Evolutionary conservation across 2,888 invertebrate genomes (phyloP).

Genomic region (Euplagia quadripunctaria): DNA sequence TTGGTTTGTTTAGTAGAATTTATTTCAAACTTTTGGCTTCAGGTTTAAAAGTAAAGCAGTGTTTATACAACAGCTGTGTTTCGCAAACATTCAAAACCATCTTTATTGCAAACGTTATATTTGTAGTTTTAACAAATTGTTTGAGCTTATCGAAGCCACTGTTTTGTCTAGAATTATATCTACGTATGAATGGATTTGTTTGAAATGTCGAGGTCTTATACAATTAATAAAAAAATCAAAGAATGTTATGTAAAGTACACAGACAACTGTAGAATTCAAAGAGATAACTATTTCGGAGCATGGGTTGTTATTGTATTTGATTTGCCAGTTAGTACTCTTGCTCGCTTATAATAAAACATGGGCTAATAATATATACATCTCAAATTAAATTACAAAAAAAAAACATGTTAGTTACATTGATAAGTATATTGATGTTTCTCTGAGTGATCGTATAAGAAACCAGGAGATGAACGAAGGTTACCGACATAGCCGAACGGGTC

Average conservation of each 20-base stretch:
- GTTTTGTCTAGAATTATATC: slow-evolving; percentile 36
- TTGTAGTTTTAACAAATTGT: slow-evolving; percentile 31
- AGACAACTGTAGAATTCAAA: neutral
- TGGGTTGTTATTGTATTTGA: neutral
- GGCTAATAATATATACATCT: too few relatives aligned
- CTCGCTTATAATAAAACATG: neutral
- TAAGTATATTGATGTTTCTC: too few relatives aligned
- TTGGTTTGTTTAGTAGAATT: neutral
- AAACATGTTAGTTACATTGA: too few relatives aligned
- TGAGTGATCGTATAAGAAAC: too few relatives aligned
- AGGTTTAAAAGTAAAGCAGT: slow-evolving; percentile 11
- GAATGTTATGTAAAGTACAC: slow-evolving; percentile 4
- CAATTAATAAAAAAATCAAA: slow-evolving; percentile 20
- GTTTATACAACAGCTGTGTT: slow-evolving; percentile 39
- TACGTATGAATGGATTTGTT: slow-evolving; percentile 17
- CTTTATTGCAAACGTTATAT: slow-evolving; percentile 30
- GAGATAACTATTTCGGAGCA: neutral
- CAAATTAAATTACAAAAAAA: too few relatives aligned
- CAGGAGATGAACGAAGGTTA: too few relatives aligned
- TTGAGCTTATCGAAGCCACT: slow-evolving; percentile 23
- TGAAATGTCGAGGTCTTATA: slow-evolving; percentile 31
- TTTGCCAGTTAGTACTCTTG: neutral
- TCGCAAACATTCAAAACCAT: slow-evolving; percentile 32
- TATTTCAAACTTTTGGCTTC: neutral
- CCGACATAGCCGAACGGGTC: too few relatives aligned